A percentile compares a stretch with the other conserved stretches of the same genome.
Conservation (phyloP, 2,888 invertebrate species). For the Furcula furcula region DNA sequence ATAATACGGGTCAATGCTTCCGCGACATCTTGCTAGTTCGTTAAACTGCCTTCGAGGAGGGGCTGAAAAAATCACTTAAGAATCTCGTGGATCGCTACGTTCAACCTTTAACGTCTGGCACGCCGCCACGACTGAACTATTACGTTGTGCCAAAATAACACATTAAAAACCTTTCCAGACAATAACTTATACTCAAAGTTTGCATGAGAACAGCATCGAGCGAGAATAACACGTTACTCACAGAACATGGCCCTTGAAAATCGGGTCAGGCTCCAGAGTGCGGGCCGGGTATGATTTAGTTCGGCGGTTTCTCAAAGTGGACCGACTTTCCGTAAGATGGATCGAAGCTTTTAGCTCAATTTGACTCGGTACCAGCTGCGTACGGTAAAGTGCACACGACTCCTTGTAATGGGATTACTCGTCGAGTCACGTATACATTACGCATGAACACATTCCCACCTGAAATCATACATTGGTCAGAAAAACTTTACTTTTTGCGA, state of each 20-base stretch:
- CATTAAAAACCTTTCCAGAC: slow-evolving; percentile 68
- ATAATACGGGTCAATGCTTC: slow-evolving; percentile 66
- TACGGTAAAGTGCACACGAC: slow-evolving; percentile 51
- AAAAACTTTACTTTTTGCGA: slow-evolving; percentile 17
- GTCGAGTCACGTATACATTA: slow-evolving; percentile 55
- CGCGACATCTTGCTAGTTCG: slow-evolving; percentile 72
- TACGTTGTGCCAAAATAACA: slow-evolving; percentile 74
- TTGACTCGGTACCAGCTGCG: slow-evolving; percentile 58
- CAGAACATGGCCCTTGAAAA: slow-evolving; percentile 50
- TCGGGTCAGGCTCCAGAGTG: slow-evolving; percentile 59
- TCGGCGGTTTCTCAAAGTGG: slow-evolving; percentile 66
- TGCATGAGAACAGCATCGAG: slow-evolving; percentile 40
- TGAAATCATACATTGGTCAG: slow-evolving; percentile 35
- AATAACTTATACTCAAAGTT: slow-evolving; percentile 62
- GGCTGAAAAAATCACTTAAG: slow-evolving; percentile 73
- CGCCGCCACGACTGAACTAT: slow-evolving; percentile 54
- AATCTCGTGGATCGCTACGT: slow-evolving; percentile 62
- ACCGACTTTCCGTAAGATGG: slow-evolving; percentile 69
- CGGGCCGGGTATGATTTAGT: slow-evolving; percentile 60
- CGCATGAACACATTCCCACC: slow-evolving; percentile 45
- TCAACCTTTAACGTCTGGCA: slow-evolving; percentile 73
- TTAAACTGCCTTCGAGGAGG: slow-evolving; percentile 60
- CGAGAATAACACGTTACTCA: slow-evolving; percentile 38
- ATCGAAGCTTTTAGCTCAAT: slow-evolving; percentile 76
- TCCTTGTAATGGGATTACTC: slow-evolving; percentile 53